phyloP scores from a whole-genome alignment of 2,888 invertebrate genomes.

The Hetaerina titia region DNA sequence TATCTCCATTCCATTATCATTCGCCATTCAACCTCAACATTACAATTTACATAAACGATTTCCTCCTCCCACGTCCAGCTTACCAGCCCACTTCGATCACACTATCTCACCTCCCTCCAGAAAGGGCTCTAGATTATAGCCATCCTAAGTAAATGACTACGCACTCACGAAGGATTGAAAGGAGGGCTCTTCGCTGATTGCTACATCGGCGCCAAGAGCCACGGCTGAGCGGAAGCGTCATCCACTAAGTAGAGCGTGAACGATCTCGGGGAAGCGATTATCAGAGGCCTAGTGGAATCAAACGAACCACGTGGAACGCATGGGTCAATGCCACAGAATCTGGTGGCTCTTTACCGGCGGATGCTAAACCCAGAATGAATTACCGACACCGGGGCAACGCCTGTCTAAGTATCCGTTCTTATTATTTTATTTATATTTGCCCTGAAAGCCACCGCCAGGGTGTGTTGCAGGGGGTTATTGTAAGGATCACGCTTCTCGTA shows the following conservation, averaged over 20 bases:
- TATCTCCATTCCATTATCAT: too few species aligned
- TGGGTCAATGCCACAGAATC: not conserved
- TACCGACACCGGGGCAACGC: too few species aligned
- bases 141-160: not conserved
- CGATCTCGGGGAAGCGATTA: not conserved
- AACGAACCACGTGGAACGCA: not conserved
- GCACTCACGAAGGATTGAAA: not conserved
- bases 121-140: not conserved
- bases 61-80: not conserved
- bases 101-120: not conserved
- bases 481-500: too few species aligned
- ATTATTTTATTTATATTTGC: too few species aligned
- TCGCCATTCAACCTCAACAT: not conserved
- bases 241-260: constrained; percentile 29
- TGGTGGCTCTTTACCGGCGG: too few species aligned
- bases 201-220: not conserved
- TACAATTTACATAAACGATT: not conserved
- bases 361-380: too few species aligned
- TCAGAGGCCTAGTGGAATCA: not conserved
- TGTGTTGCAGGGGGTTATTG: too few species aligned
- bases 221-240: not conserved
- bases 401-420: too few species aligned
- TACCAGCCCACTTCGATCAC: not conserved
- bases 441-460: too few species aligned
- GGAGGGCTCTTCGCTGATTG: constrained; percentile 10